phyloP scores from a whole-genome alignment of 2,797 vertebrate genomes.

The Gallinago nigripennis region DNA sequence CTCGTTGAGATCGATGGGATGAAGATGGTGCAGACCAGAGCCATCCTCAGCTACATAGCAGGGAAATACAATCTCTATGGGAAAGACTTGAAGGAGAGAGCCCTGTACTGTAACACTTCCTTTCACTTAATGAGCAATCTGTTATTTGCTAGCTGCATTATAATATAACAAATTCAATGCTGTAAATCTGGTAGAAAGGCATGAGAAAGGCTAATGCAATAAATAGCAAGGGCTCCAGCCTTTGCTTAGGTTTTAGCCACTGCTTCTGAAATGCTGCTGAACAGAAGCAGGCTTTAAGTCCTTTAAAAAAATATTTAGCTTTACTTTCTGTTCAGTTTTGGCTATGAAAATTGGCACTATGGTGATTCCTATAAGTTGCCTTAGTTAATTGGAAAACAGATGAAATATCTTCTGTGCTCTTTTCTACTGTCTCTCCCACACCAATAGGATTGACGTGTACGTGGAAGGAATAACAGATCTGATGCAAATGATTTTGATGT shows the following conservation, averaged over 20 bases:
- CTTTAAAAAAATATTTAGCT: not conserved
- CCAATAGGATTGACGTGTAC: conserved; percentile 87
- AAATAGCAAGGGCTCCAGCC: not conserved
- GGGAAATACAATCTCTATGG: conserved; percentile 88
- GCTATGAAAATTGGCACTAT: not conserved
- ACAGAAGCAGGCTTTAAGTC: not conserved
- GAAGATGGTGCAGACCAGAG: conserved; percentile 88
- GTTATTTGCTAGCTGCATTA: not conserved
- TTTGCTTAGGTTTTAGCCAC: not conserved
- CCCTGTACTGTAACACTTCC: conserved; percentile 71
- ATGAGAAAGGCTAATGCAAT: not conserved
- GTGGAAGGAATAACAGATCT: conserved; percentile 83
- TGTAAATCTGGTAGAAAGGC: not conserved
- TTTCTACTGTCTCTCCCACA: not conserved
- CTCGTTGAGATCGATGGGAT: conserved; percentile 91
- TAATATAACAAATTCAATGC: not conserved
- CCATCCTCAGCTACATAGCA: conserved; percentile 88
- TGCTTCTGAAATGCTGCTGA: not conserved
- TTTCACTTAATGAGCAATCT: not conserved
- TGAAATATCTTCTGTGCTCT: not conserved
- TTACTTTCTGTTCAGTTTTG: not conserved
- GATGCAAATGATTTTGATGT: conserved; percentile 79
- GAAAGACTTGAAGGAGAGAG: conserved; percentile 85
- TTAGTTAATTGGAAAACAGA: not conserved
- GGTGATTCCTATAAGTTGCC: not conserved